Conservation (phyloP, 2,888 invertebrate genomes). For the Automeris io region DNA sequence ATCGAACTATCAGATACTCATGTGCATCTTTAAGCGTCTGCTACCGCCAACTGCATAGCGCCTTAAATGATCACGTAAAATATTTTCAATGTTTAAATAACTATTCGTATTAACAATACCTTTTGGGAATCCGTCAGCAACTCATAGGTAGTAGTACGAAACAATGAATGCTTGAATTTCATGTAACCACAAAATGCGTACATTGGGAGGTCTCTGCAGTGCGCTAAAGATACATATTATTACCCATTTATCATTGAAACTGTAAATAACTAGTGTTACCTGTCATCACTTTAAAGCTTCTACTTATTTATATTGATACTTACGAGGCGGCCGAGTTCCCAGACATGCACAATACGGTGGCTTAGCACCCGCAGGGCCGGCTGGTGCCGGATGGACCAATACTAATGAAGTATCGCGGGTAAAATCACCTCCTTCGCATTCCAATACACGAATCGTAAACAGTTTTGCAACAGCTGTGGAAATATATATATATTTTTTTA, state of each 20-base stretch:
- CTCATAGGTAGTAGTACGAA: slow-evolving; percentile 79
- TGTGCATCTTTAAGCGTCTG: no score
- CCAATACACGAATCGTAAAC: slow-evolving; percentile 77
- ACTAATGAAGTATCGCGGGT: slow-evolving; percentile 49
- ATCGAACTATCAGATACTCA: no score
- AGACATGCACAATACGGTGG: slow-evolving; percentile 45
- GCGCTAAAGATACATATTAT: slow-evolving; percentile 35
- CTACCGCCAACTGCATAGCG: no score
- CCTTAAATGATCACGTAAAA: no score
- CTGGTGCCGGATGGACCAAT: slow-evolving; percentile 40
- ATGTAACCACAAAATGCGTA: slow-evolving; percentile 80
- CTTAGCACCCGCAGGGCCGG: slow-evolving; percentile 17
- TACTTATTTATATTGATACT: slow-evolving; percentile 15
- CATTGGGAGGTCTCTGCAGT: slow-evolving; percentile 70
- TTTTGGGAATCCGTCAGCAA: slow-evolving; percentile 79
- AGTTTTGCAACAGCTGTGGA: slow-evolving; percentile 76
- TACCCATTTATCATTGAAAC: no score
- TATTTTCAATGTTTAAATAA: slow-evolving; percentile 2
- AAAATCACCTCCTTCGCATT: slow-evolving; percentile 79
- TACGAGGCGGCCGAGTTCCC: slow-evolving; percentile 41
- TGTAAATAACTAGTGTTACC: background rate
- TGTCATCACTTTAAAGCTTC: background rate
- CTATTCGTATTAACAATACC: slow-evolving; percentile 21
- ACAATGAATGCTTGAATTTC: slow-evolving; percentile 74
- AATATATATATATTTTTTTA: no score